Conservation (phyloP, 2,113 vertebrate genomes). For the Clarias macrocephalus region DNA sequence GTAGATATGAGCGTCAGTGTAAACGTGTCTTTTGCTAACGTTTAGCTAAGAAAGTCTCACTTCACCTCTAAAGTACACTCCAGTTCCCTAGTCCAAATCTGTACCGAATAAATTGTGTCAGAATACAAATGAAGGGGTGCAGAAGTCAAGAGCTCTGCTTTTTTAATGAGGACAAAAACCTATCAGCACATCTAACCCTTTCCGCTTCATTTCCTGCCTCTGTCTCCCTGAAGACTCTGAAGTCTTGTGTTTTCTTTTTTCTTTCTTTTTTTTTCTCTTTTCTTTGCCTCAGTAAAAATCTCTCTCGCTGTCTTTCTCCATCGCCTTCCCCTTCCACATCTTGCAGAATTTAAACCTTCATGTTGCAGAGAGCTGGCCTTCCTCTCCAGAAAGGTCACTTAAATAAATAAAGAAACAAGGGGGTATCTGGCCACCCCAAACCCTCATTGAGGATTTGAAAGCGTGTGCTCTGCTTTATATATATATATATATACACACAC, state of each 20-base stretch:
- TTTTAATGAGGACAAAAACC: slow-evolving; percentile 78
- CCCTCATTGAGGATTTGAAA: slow-evolving; percentile 60
- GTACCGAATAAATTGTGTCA: slow-evolving; percentile 56
- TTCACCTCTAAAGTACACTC: slow-evolving; percentile 60
- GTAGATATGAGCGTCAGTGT: slow-evolving; percentile 40
- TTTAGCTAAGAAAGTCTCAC: slow-evolving; percentile 56
- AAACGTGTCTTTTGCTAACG: slow-evolving; percentile 58
- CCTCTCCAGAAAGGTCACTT: slow-evolving; percentile 66
- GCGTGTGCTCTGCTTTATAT: slow-evolving; percentile 48
- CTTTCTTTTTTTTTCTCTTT: background rate
- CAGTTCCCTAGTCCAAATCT: slow-evolving; percentile 68
- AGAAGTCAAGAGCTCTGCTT: slow-evolving; percentile 64
- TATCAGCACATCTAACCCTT: slow-evolving; percentile 73
- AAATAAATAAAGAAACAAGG: slow-evolving; percentile 74
- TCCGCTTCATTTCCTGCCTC: slow-evolving; percentile 70
- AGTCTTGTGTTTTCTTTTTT: slow-evolving; percentile 42
- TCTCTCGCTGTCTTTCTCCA: slow-evolving; percentile 12
- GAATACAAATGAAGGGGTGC: slow-evolving; percentile 71
- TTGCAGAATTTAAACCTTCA: slow-evolving; percentile 68
- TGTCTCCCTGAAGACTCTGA: slow-evolving; percentile 62
- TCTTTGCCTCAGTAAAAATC: slow-evolving; percentile 8
- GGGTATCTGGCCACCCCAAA: slow-evolving; percentile 69
- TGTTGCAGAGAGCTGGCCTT: slow-evolving; percentile 67
- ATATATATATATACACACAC: too few relatives aligned
- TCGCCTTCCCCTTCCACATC: slow-evolving; percentile 62